Conservation (phyloP, 2,888 invertebrate species). For the Vanessa cardui region DNA sequence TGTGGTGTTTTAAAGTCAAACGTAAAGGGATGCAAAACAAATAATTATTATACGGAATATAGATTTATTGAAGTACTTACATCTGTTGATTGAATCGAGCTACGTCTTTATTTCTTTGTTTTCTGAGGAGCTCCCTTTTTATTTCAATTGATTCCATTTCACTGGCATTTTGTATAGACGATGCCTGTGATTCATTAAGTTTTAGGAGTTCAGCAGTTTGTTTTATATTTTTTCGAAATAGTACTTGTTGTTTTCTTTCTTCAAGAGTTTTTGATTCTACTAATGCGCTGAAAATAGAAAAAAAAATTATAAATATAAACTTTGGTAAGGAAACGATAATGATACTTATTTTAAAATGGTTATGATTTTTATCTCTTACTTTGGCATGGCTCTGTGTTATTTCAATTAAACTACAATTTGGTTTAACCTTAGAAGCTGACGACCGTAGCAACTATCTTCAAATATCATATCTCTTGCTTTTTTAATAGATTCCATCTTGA, state of each 20-base stretch:
- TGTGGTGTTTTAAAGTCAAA: constrained; percentile 16
- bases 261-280: constrained; percentile 57
- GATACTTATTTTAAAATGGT: too few species aligned
- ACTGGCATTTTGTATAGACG: constrained; percentile 39
- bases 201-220: constrained; percentile 43
- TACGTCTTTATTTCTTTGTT: constrained; percentile 43
- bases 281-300: constrained; percentile 51
- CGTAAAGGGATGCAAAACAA: not conserved
- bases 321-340: not conserved
- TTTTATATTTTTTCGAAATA: constrained; percentile 52
- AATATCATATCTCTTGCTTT: constrained; percentile 58
- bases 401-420: not conserved
- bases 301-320: not conserved
- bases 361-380: not conserved
- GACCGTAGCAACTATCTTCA: constrained; percentile 57
- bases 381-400: not conserved
- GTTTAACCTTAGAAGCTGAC: constrained; percentile 55
- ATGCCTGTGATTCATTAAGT: constrained; percentile 34
- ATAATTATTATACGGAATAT: too few species aligned
- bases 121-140: constrained; percentile 33
- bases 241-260: constrained; percentile 58
- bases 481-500: constrained; percentile 46
- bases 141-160: constrained; percentile 45
- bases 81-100: constrained; percentile 52
- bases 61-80: constrained; percentile 46